Conservation (phyloP, 2,888 invertebrate species). For the Leucoptera coffeella region DNA sequence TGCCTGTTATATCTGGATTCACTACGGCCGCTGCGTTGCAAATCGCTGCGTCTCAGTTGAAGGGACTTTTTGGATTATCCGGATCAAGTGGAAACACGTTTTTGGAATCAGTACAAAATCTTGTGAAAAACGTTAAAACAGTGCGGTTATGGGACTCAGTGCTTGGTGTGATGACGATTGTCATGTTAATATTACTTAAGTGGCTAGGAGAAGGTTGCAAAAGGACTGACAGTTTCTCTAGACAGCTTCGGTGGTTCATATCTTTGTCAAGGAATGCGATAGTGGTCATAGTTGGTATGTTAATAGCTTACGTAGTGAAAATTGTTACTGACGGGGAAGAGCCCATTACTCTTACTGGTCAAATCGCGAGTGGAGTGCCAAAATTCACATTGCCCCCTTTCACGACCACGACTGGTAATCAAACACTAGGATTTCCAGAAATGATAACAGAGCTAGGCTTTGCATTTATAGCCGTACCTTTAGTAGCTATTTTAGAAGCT, state of each 20-base stretch:
- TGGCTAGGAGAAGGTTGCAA: slow-evolving; percentile 10
- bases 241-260: slow-evolving; percentile 33
- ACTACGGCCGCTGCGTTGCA: slow-evolving; percentile 70
- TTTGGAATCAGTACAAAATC: slow-evolving; percentile 41
- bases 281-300: slow-evolving; percentile 57
- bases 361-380: slow-evolving; percentile 1
- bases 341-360: slow-evolving; percentile 33
- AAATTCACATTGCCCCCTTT: slow-evolving; percentile 17
- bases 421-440: slow-evolving; percentile 39
- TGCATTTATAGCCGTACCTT: slow-evolving; percentile 46
- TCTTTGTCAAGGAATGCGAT: slow-evolving; percentile 63
- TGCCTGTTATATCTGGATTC: slow-evolving; percentile 67
- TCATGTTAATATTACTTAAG: slow-evolving; percentile 46
- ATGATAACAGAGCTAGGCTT: slow-evolving; percentile 48
- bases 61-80: slow-evolving; percentile 54
- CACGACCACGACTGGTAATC: slow-evolving; percentile 39
- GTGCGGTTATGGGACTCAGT: slow-evolving; percentile 48
- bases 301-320: slow-evolving; percentile 30
- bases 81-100: slow-evolving; percentile 41
- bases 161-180: slow-evolving; percentile 51
- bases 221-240: background rate
- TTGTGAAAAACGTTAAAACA: slow-evolving; percentile 45
- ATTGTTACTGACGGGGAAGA: slow-evolving; percentile 35
- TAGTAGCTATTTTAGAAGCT: slow-evolving; percentile 56
- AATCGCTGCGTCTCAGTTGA: slow-evolving; percentile 65